Evolutionary conservation across 2,888 invertebrate genomes (phyloP), one percentile per base, ranked within the genome.

Genomic region (Diplolepis rosae): DNA sequence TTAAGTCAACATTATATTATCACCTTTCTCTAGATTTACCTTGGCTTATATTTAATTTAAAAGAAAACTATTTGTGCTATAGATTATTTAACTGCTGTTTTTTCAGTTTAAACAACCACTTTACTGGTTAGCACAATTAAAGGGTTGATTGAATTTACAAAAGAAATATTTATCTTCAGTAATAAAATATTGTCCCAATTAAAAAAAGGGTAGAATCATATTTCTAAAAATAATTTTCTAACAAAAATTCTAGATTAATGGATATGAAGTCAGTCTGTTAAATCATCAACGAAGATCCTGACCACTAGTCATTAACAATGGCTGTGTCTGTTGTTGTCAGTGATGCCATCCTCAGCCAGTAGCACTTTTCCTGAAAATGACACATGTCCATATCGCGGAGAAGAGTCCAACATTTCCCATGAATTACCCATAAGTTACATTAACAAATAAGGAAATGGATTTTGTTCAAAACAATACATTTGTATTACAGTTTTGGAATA

Each of bases 261-360:
- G n/a, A n/a, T n/a, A n/a, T n/a, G n/a, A n/a, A n/a, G n/a, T n/a
- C n/a, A 61, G 13, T 22, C 13, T 32, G 13, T 35, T 56, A 2
- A 11, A 32, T 22, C 3, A 61, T 24, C 32, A 45, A 18, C 0
- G 1, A 18, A 18, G 22, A 13, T 7, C 24, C 61, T 61, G 45
- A 45, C 45, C 39, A 54, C 54, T 32, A 35, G 61, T 61, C 61
- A 61, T 24, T 5, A 61, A 24, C 22, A 61, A n/a, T 6, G 39
- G 32, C 11, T 4, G 22, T 22, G 2, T 24, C 61, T 61, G 61
- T 5, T 13, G 24, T 35, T 35, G 39, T 24, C 61, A 39, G 39
- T n/a, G 3, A 1, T 1, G 45, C 9, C 7, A 9, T 45, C 18
- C 45, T 45, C 9, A 15, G 15, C 9, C 45, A 45, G 15, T 45